A percentile compares a stretch with the other conserved stretches of the same genome.
phyloP scores from a whole-genome alignment of 2,797 vertebrate genomes.

The Gobionotothen gibberifrons region DNA sequence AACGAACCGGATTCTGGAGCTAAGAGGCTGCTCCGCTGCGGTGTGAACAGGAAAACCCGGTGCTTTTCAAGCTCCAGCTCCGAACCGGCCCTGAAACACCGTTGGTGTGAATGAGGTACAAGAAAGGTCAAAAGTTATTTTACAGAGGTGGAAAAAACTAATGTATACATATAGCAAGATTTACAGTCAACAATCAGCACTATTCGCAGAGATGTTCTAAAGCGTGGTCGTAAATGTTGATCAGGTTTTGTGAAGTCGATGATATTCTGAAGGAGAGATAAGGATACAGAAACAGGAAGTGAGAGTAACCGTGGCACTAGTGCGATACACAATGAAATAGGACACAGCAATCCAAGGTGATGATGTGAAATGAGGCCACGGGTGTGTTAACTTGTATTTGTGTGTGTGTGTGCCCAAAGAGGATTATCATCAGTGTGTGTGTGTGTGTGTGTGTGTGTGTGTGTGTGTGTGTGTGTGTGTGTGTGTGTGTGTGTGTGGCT shows the following conservation, averaged over 20 bases:
- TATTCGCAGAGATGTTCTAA: slow-evolving; percentile 7
- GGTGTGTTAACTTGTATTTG: slow-evolving; percentile 47
- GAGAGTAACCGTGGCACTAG: slow-evolving; percentile 23
- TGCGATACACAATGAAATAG: slow-evolving; percentile 30
- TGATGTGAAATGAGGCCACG: slow-evolving; percentile 38
- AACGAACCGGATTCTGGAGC: too few species aligned
- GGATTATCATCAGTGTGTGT: slow-evolving; percentile 14
- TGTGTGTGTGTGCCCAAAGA: too few species aligned
- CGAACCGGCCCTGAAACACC: too few species aligned
- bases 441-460: slow-evolving; percentile 5
- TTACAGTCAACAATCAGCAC: slow-evolving; percentile 9
- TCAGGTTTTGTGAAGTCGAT: slow-evolving; percentile 4
- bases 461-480: slow-evolving; percentile 16
- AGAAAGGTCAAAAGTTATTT: slow-evolving; percentile 1
- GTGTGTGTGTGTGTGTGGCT: slow-evolving; percentile 40
- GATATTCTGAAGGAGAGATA: slow-evolving; percentile 41
- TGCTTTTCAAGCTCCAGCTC: too few species aligned
- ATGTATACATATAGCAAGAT: background rate
- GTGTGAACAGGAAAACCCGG: too few species aligned
- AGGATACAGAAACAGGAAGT: slow-evolving; percentile 26
- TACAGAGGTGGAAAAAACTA: background rate
- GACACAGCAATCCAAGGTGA: slow-evolving; percentile 48
- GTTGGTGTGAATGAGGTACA: too few species aligned
- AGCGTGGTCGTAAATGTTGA: slow-evolving; percentile 1
- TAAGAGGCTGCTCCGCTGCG: too few species aligned